phyloP scores from a whole-genome alignment of 1,140 invertebrate species.

The Drosophila melanogaster region DNA sequence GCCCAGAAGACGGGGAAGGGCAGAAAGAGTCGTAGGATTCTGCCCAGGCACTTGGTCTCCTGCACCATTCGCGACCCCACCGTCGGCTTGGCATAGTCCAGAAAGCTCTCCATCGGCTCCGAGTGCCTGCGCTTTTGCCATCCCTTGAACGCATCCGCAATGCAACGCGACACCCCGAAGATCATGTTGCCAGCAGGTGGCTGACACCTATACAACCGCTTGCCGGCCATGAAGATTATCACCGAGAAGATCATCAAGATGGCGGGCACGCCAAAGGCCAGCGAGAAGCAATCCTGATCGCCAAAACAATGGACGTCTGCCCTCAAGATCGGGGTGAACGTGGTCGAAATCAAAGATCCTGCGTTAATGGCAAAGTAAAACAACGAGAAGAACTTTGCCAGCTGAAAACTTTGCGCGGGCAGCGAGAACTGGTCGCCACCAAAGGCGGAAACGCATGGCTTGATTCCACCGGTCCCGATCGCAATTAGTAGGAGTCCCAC shows the following conservation, averaged over 20 bases:
- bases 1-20: constrained; percentile 94
- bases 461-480: constrained; percentile 97
- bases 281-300: constrained; percentile 92
- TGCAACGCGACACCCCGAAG: constrained; percentile 90
- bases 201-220: constrained; percentile 90
- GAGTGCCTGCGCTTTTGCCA: constrained; percentile 86
- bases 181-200: constrained; percentile 94
- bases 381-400: constrained; percentile 95
- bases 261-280: constrained; percentile 97
- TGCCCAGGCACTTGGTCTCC: constrained; percentile 89
- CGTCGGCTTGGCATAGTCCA: constrained; percentile 92
- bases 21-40: constrained; percentile 90
- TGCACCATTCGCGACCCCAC: constrained; percentile 87
- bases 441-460: constrained; percentile 98
- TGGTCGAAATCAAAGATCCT: constrained; percentile 95
- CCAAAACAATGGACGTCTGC: constrained; percentile 93
- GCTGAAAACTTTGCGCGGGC: constrained; percentile 89
- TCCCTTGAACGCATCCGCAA: constrained; percentile 86
- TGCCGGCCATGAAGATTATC: constrained; percentile 94
- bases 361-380: constrained; percentile 98
- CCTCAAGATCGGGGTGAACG: constrained; percentile 94
- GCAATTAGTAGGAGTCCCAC: constrained; percentile 93
- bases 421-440: constrained; percentile 96
- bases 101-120: constrained; percentile 87
- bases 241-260: constrained; percentile 93